Percentiles rank a stretch among this genome's conserved stretches.
Evolutionary conservation across 2,113 vertebrate species (phyloP).

Genomic region (Nematolebias whitei): DNA sequence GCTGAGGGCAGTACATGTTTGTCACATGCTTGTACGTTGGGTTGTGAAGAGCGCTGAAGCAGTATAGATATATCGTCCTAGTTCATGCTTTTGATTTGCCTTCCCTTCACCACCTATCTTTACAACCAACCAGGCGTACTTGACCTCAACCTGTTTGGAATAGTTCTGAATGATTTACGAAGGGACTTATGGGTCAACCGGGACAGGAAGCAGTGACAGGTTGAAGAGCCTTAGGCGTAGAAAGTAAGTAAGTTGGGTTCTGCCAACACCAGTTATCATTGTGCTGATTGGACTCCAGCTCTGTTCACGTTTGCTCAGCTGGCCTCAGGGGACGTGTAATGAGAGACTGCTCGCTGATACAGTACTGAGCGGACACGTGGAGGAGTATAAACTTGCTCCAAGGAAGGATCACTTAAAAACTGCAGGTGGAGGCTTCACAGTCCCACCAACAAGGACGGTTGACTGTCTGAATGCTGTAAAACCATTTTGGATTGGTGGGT

Average conservation of each 20-base stretch:
- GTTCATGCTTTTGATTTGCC: background rate
- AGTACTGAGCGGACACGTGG: slow-evolving; percentile 32
- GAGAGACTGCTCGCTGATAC: slow-evolving; percentile 24
- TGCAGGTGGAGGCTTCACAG: slow-evolving; percentile 12
- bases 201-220: slow-evolving; percentile 34
- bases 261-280: slow-evolving; percentile 24
- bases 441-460: no score
- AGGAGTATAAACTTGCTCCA: slow-evolving; percentile 34
- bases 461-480: background rate
- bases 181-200: slow-evolving; percentile 10
- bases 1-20: slow-evolving; percentile 10
- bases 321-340: slow-evolving; percentile 32
- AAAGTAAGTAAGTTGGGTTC: background rate
- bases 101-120: background rate
- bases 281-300: slow-evolving; percentile 12
- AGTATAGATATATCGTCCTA: background rate
- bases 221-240: background rate
- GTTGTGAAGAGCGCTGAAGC: slow-evolving; percentile 8
- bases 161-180: background rate
- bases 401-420: slow-evolving; percentile 30
- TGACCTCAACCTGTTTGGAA: background rate
- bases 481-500: slow-evolving; percentile 11
- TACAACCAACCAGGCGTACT: background rate
- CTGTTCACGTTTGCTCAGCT: slow-evolving; percentile 2
- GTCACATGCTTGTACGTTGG: slow-evolving; percentile 23